Evolutionary conservation across 2,888 invertebrate genomes (phyloP), one percentile per base, ranked within the genome.

Genomic region (Drosophila villosipedis): DNA sequence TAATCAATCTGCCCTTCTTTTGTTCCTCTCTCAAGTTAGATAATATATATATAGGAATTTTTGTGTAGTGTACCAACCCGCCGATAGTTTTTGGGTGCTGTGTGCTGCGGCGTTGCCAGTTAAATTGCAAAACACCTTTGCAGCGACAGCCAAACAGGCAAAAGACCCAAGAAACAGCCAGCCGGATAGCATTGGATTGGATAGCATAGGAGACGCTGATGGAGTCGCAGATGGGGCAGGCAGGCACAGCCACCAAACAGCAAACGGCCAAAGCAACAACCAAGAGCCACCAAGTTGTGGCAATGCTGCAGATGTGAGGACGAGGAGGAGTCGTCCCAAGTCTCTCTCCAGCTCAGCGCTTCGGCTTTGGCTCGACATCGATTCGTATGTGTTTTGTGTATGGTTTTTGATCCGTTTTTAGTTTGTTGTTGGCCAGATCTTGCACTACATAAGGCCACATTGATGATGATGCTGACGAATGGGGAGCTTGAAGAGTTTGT

Each of bases 81-180:
- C 70, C 70, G 74, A 49, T 79, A 59, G 71, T 62, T 73, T 82
- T 80, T 78, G 60, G 79, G 65, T 62, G 74, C 69, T 77, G 75
- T 68, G 57, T 77, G 79, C 76, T 70, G 79, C 82, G 73, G 85
- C 79, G 78, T 82, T 80, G 89, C 87, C 84, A 89, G 87, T 73
- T 87, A 89, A 88, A 88, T 90, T 88, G 88, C 90, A 90, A 88
- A 90, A 88, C 90, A 88, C 90, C 88, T 88, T 88, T 88, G 81
- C 84, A 87, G 87, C 89, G 82, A 84, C 83, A 89, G 84, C 79
- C 67, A 71, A 71, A 58, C 52, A 74, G 64, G 54, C 43, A 49
- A 37, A 57, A 28, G 37, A 37, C 37, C 57, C 47, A 33, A 59
- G 31, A 53, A 53, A 50, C 43, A 64, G 47, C 33, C 61, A 49